Base-by-base conservation (phyloP, 2,888 invertebrate species). In the Parnassius smintheus region DNA sequence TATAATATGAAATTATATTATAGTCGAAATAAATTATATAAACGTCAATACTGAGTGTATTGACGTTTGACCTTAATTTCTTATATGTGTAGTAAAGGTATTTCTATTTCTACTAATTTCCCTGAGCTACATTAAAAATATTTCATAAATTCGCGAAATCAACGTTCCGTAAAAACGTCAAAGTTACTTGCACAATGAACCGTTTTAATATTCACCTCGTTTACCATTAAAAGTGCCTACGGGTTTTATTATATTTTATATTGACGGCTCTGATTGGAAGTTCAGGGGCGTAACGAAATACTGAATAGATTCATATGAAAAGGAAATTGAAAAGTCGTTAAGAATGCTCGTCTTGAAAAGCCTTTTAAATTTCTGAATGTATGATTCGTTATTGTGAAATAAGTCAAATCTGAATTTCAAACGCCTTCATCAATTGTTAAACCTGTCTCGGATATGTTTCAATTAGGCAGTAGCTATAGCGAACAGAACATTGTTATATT, bases 261-360 rank as follows among this genome's bases (percentile, higher is more conserved):
- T 78, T 70, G 75, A 73, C 74, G 75, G 72, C 75, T 71, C 76
- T 85, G 86, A 88, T 87, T 88, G 82, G 85, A 77, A 80, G 75
- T 77, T 75, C 75, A 76, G 71, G 73, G 78, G 72, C 74, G 72
- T 73, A 77, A 77, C 82, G 84, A 86, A 88, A 86, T 85, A 79
- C 81, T 84, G 86, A 86, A 88, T 88, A 81, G 85, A 84, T 84
- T 82, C 78, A 74, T 74, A 78, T 87, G 83, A 84, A 86, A 85
- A 84, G 89, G 85, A 89, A 88, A 88, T 88, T 84, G 88, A 86
- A 85, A 83, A 84, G 84, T 86, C 86, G 86, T 88, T 86, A 85
- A 77, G 81, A 81, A 75, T 78, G 78, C 73, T 68, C 74, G 72
- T 79, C 74, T 82, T 79, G 81, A 80, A 78, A 77, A 76, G 77